Conservation (phyloP, 2,797 vertebrate species). For the Brachymystax lenok region DNA sequence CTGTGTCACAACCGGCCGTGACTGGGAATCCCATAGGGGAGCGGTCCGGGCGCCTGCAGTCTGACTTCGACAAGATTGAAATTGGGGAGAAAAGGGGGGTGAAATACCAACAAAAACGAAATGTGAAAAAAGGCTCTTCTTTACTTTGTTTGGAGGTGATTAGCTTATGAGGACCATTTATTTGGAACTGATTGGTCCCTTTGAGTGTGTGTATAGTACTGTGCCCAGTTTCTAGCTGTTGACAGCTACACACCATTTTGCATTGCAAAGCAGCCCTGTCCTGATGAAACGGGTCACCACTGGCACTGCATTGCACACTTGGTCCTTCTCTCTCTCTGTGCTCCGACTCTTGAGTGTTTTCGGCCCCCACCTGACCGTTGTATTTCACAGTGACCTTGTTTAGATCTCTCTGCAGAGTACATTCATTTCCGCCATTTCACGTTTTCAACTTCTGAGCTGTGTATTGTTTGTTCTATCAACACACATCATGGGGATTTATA, state of each 20-base stretch:
- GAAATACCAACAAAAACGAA: no score
- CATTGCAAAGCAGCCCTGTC: constrained; percentile 8
- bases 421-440: not conserved
- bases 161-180: not conserved
- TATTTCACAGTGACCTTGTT: not conserved
- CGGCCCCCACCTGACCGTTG: not conserved
- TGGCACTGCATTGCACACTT: not conserved
- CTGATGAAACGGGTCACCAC: not conserved
- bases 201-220: not conserved
- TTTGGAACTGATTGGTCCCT: not conserved
- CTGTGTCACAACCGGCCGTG: no score
- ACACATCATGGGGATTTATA: not conserved
- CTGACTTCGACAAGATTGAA: no score
- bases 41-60: no score
- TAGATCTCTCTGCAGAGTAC: not conserved
- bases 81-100: not conserved
- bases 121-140: not conserved
- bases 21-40: no score
- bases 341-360: not conserved
- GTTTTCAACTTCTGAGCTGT: not conserved
- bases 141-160: not conserved
- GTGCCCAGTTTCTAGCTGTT: not conserved
- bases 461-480: not conserved
- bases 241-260: not conserved
- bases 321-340: not conserved